Evolutionary conservation across 2,797 vertebrate genomes (phyloP).

Genomic region (Peromyscus melanophrys): DNA sequence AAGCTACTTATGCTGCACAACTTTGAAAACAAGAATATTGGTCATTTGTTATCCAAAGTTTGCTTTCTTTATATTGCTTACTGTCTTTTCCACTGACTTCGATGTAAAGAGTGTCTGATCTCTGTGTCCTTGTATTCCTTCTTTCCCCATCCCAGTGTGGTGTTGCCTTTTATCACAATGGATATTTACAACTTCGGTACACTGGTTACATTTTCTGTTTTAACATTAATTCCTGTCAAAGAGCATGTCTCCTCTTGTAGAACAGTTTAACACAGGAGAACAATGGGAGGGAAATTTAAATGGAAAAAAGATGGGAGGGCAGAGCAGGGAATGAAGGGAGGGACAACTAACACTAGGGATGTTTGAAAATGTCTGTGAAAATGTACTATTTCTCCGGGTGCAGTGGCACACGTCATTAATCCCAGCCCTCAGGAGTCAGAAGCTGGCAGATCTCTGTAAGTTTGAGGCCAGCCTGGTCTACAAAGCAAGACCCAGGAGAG

Average conservation of each 20-base stretch:
- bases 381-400: neutral
- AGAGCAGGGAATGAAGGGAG: neutral
- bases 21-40: neutral
- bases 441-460: too few species aligned
- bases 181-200: neutral
- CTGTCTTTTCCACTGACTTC: neutral
- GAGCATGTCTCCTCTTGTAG: neutral
- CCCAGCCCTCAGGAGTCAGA: too few species aligned
- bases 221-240: neutral
- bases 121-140: neutral
- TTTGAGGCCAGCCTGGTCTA: too few species aligned
- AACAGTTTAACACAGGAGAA: neutral
- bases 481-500: too few species aligned
- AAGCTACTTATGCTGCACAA: neutral
- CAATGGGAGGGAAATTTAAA: neutral
- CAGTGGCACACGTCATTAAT: too few species aligned
- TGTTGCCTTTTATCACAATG: neutral
- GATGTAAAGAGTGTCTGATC: neutral
- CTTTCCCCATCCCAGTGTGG: rapidly evolving
- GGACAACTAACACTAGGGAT: neutral
- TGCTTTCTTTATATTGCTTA: neutral
- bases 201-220: neutral
- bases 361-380: neutral
- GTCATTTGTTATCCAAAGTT: neutral
- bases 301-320: neutral